Conservation (phyloP, 2,797 vertebrate genomes). For the Chlorospingus semifuscus region DNA sequence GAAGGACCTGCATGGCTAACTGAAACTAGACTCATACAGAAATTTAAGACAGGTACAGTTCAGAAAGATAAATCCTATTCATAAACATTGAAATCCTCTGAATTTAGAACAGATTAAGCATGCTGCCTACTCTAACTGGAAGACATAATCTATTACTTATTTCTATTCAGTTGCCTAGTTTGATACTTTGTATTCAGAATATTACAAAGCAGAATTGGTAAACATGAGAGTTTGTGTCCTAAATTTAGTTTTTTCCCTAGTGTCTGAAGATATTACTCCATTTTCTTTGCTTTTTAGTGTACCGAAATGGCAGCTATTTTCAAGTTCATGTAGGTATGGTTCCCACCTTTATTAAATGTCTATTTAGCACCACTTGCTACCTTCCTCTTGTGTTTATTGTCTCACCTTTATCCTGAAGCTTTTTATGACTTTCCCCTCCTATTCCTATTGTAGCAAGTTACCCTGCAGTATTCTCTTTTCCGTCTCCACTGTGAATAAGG, state of each 20-base stretch:
- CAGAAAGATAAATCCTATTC: neutral
- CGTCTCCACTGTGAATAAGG: neutral
- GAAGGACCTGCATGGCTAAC: neutral
- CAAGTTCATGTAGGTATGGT: neutral
- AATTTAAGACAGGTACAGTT: neutral
- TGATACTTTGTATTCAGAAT: neutral
- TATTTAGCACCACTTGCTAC: neutral
- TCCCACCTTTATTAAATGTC: neutral
- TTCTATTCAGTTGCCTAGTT: neutral
- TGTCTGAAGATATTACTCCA: neutral
- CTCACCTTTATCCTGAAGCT: neutral
- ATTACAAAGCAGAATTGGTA: neutral
- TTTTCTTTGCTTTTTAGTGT: neutral
- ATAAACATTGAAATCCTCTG: neutral
- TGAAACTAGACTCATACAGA: neutral
- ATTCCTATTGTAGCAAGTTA: neutral
- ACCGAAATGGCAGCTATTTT: neutral
- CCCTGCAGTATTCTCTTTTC: neutral
- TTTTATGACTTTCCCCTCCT: neutral
- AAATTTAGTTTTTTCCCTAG: neutral
- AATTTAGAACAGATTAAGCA: neutral
- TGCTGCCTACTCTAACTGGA: neutral
- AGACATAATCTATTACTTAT: neutral
- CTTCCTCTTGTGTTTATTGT: neutral
- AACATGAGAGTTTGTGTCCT: neutral